Evolutionary conservation across 2,888 invertebrate genomes (phyloP).

Genomic region (Thalpophila matura): DNA sequence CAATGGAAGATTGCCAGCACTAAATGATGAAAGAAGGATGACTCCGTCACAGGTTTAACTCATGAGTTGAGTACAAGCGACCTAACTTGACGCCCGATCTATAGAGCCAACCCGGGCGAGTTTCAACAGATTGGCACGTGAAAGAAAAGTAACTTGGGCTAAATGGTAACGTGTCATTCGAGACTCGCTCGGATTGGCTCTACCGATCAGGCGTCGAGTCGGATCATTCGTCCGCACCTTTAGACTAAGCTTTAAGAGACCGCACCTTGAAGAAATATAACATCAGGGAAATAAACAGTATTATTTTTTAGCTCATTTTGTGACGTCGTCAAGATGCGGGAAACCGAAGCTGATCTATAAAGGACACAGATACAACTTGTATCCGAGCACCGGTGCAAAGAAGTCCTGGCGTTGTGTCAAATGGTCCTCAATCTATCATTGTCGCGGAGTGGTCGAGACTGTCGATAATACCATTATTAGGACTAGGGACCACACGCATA

Average conservation of each 20-base stretch:
- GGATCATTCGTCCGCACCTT: no score
- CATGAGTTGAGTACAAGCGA: no score
- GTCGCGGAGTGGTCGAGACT: conserved; percentile 60
- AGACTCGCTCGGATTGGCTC: no score
- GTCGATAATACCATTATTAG: conserved; percentile 54
- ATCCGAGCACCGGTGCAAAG: conserved; percentile 3
- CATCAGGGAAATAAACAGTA: background rate
- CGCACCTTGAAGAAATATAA: background rate
- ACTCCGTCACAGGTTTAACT: no score
- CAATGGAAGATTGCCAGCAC: no score
- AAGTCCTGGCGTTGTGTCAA: conserved; percentile 54
- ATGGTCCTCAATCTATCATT: conserved; percentile 46
- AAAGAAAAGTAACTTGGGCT: no score
- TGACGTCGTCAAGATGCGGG: conserved; percentile 44
- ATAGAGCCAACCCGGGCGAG: no score
- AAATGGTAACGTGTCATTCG: no score
- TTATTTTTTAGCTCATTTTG: conserved; percentile 26
- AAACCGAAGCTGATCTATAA: conserved; percentile 48
- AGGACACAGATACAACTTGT: conserved; percentile 45
- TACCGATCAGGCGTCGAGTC: no score
- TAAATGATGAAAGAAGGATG: no score
- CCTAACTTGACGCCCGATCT: no score
- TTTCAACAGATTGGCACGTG: no score
- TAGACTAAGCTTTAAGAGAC: background rate
- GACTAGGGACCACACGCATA: conserved; percentile 41